Base-by-base conservation (phyloP, 2,888 invertebrate species). In the Nematopogon swammerdamellus region DNA sequence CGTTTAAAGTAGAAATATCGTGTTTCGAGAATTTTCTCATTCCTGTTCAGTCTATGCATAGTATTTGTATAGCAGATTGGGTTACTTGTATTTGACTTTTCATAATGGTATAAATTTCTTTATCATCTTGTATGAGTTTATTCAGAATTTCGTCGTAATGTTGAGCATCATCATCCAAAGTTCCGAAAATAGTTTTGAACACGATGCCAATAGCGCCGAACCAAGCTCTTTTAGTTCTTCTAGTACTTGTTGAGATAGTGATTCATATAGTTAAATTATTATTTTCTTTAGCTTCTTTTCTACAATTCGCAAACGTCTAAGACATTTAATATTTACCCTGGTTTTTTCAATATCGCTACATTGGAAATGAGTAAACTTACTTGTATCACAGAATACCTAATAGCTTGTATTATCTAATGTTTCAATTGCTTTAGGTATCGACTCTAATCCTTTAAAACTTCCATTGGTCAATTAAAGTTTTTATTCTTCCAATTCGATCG, bases 121-220 rank as follows among this genome's bases (percentile, higher is more conserved):
- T 48, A 50, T 55, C 45, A 36, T 55, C 49, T 18, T 48, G 36
- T 11, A 42, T 18, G n/a, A 55, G 14, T 11, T 20, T 36, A 30
- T 53, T 44, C 10, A 54, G 51, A 10, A 42, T 48, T 19, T 51
- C 46, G 17, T 50, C 46, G 46, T 53, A 54, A 20, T 49, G 52
- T 47, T 53, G 17, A 10, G 53, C 53, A 19, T 54, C 53, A 16
- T 54, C 50, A 3, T 45, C 44, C 16, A 53, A 47, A 18, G 50
- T 51, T n/a, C 51, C 54, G 18, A 55, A 54, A 19, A 54, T 42
- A 51, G 52, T 52, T 46, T 56, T 54, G 11, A 54, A 48, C n/a
- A 43, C 47, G 19, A 49, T 48, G 3, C 54, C 53, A 14, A 54
- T 46, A 10, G 52, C 54, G 45, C 51, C 52, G 17, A 55, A 45